Conservation (phyloP, 2,888 invertebrate genomes). For the Electrophaes corylata region DNA sequence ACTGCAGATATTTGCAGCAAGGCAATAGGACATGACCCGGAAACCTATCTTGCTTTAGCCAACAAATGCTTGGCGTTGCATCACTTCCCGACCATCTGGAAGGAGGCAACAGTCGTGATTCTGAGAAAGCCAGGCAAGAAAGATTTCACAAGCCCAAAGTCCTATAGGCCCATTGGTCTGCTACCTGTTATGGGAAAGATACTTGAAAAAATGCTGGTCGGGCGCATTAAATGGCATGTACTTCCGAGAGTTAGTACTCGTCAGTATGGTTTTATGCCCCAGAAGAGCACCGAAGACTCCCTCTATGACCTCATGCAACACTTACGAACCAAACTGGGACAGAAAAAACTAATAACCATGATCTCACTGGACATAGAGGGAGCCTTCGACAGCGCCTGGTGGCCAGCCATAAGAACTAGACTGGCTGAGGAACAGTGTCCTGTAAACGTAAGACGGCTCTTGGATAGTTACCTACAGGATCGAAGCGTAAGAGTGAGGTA, state of each 20-base stretch:
- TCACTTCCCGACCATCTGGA: conserved; percentile 31
- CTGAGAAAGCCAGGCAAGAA: conserved; percentile 6
- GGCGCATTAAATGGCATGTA: conserved; percentile 4
- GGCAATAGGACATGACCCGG: conserved; percentile 27
- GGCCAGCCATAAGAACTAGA: background rate
- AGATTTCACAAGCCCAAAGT: conserved; percentile 28
- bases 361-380: conserved; percentile 1
- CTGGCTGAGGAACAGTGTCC: conserved; percentile 5
- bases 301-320: conserved; percentile 8
- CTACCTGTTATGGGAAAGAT: conserved; percentile 37
- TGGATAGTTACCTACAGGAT: no score
- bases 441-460: background rate
- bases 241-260: background rate
- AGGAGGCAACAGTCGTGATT: conserved; percentile 15
- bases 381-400: background rate
- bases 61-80: conserved; percentile 34
- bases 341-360: background rate
- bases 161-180: conserved; percentile 39
- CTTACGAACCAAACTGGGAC: background rate
- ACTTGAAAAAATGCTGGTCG: conserved; percentile 3
- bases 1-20: conserved; percentile 27
- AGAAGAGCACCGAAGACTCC: conserved; percentile 14
- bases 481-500: background rate
- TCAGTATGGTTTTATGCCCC: conserved; percentile 13
- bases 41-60: conserved; percentile 1